phyloP scores from a whole-genome alignment of 2,888 invertebrate genomes.

The Zeuzera pyrina region DNA sequence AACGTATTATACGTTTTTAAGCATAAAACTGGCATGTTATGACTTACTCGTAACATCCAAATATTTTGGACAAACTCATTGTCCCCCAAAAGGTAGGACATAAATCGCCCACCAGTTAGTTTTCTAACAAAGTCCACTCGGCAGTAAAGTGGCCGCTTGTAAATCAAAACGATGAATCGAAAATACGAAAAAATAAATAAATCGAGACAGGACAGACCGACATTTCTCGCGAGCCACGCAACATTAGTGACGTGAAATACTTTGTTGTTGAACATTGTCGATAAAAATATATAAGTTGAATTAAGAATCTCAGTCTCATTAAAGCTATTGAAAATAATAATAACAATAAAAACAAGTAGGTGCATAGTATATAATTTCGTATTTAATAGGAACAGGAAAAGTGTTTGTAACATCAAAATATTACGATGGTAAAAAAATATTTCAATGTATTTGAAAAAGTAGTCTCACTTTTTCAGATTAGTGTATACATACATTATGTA shows the following conservation, averaged over 20 bases:
- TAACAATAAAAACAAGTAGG: too few species aligned
- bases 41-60: conserved; percentile 53
- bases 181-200: conserved; percentile 51
- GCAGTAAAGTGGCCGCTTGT: conserved; percentile 64
- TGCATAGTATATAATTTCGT: too few species aligned
- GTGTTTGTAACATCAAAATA: too few species aligned
- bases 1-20: conserved; percentile 21
- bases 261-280: too few species aligned
- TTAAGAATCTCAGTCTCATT: too few species aligned
- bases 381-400: too few species aligned
- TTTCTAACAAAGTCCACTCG: conserved; percentile 62
- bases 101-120: conserved; percentile 65
- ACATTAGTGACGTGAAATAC: conserved; percentile 37
- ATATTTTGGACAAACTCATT: conserved; percentile 58
- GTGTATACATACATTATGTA: too few species aligned
- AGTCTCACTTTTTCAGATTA: too few species aligned
- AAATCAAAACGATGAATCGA: conserved; percentile 66
- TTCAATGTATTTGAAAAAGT: too few species aligned
- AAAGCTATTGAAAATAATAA: too few species aligned
- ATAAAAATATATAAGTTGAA: too few species aligned
- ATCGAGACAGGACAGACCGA: conserved; percentile 39
- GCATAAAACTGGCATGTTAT: conserved; percentile 42
- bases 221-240: conserved; percentile 41
- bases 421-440: too few species aligned
- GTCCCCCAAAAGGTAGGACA: conserved; percentile 45